Evolutionary conservation across 2,888 invertebrate genomes (phyloP), one percentile per base, ranked within the genome.

Genomic region (Chirona hameri): DNA sequence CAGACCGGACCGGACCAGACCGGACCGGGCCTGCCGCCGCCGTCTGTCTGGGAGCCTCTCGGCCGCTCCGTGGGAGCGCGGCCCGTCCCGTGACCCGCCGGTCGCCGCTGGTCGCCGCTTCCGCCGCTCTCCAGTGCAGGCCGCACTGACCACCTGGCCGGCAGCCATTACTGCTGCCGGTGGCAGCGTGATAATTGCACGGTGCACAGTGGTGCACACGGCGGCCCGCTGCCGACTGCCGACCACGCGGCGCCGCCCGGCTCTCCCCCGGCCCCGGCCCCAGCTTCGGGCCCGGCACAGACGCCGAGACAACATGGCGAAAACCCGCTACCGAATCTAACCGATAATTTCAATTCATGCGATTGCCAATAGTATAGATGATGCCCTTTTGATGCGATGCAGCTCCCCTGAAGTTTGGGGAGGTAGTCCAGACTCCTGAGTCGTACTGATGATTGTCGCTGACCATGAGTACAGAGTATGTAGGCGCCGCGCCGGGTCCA

Each of bases 21-120:
- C 24, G 27, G 69, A n/a, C 60, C 27, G 27, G 69, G 29, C 29
- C 27, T 60, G 24, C 60, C n/a, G 24, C 21, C 69, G 69, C 69
- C n/a, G 69, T 14, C 24, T 10, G 60, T 24, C 69, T 69, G 69
- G 69, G 69, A 69, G 18, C 31, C 65, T 27, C 12, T 27, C 65
- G 27, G 65, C 14, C 14, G 72, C 52, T 12, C 72, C 31, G 72
- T 72, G 72, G 72, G 72, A 72, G 72, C 9, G 72, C 29, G 31
- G 29, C 29, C 18, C 72, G 31, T 27, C 72, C 5, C 31, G 31
- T 72, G 72, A 72, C 72, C 72, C 31, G 69, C 31, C 60, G 72
- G 72, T 27, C 72, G 72, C 72, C 72, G 31, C 31, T 72, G 72
- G 72, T 27, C 72, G 72, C 72, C 72, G 31, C 31, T 72, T 72